phyloP scores from a whole-genome alignment of 2,797 vertebrate species.

The Amblyraja radiata region DNA sequence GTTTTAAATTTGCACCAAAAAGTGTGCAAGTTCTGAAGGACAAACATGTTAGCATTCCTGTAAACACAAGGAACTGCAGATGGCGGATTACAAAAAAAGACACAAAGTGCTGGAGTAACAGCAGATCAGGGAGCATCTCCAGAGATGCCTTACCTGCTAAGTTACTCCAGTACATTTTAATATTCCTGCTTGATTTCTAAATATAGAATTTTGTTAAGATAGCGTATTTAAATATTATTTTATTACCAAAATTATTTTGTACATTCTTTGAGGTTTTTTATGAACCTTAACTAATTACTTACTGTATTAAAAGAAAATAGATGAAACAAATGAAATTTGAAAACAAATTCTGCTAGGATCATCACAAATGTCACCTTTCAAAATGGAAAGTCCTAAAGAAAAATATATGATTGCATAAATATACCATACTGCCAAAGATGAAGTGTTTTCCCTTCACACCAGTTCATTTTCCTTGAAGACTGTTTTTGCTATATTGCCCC shows the following conservation, averaged over 20 bases:
- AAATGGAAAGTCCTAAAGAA: not conserved
- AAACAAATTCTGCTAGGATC: not conserved
- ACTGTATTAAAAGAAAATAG: not conserved
- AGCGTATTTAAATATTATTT: not conserved
- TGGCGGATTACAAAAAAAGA: no score
- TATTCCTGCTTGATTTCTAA: not conserved
- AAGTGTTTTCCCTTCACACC: not conserved
- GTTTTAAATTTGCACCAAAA: not conserved
- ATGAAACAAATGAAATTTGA: not conserved
- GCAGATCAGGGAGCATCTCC: no score
- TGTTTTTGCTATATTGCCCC: not conserved
- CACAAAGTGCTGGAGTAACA: no score
- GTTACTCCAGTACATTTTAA: no score
- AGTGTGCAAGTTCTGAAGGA: not conserved
- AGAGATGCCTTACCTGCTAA: no score
- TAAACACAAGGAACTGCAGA: no score
- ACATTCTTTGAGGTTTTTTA: not conserved
- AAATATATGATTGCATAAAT: not conserved
- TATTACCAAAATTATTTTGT: not conserved
- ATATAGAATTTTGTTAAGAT: not conserved
- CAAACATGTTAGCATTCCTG: not conserved
- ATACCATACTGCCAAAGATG: not conserved
- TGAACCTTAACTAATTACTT: not conserved
- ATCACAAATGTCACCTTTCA: not conserved
- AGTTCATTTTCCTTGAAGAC: not conserved